phyloP scores from a whole-genome alignment of 2,113 vertebrate species.

The Brachypteracias leptosomus region DNA sequence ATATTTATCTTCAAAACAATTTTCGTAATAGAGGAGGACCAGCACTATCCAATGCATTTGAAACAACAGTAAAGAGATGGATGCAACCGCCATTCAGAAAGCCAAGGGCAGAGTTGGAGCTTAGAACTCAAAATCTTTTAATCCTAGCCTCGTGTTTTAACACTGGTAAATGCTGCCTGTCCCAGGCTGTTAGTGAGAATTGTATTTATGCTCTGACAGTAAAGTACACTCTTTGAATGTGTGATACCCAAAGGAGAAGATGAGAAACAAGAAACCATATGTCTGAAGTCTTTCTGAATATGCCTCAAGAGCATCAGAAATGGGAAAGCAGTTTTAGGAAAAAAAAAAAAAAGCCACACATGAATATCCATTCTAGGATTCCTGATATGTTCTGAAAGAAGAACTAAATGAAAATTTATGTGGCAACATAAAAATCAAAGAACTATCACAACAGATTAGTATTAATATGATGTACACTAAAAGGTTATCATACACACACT shows the following conservation, averaged over 20 bases:
- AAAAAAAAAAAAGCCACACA: neutral
- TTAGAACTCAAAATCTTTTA: conserved; percentile 5
- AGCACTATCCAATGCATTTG: neutral
- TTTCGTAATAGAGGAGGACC: neutral
- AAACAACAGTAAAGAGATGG: neutral
- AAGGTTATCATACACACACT: neutral
- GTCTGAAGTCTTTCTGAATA: conserved; percentile 49
- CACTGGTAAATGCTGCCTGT: conserved; percentile 41
- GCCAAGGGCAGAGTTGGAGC: neutral
- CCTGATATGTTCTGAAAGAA: neutral
- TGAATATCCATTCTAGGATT: neutral
- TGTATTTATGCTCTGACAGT: conserved; percentile 32
- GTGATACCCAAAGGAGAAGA: conserved; percentile 36
- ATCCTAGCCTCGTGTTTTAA: neutral
- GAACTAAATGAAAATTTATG: neutral
- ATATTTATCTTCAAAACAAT: neutral
- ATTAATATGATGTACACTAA: neutral
- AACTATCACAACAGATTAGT: neutral
- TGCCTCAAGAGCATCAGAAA: conserved; percentile 24
- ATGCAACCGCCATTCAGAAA: neutral
- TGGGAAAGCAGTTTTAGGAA: neutral
- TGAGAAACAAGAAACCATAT: conserved; percentile 50
- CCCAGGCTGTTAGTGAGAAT: conserved; percentile 7
- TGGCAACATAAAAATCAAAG: neutral
- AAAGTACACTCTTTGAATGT: conserved; percentile 7